Evolutionary conservation across 2,797 vertebrate genomes (phyloP).

Genomic region (Valencia hispanica): DNA sequence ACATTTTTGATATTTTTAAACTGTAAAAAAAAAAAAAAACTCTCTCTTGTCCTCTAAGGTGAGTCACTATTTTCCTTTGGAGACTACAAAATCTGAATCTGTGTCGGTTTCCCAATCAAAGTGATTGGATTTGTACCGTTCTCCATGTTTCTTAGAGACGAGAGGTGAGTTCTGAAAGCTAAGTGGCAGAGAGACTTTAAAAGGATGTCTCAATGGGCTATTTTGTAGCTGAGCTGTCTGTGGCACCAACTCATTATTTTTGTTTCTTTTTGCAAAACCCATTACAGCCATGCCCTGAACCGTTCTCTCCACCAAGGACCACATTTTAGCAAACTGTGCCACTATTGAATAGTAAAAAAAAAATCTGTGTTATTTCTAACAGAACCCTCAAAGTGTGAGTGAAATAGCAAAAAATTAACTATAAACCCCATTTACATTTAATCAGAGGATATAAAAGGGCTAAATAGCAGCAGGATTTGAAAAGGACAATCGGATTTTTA

Average conservation of each 20-base stretch:
- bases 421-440: conserved; percentile 23
- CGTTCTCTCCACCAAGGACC: not conserved
- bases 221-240: conserved; percentile 6
- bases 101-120: not conserved
- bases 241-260: not conserved
- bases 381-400: not conserved
- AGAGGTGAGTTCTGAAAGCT: not conserved
- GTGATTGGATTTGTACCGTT: not conserved
- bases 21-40: not conserved
- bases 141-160: not conserved
- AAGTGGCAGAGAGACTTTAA: not conserved
- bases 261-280: conserved; percentile 6
- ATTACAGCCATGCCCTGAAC: not conserved
- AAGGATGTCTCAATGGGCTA: not conserved
- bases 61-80: not conserved
- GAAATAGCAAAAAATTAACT: conserved; percentile 12
- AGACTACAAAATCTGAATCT: not conserved
- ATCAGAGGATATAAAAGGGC: conserved; percentile 10
- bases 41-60: not conserved
- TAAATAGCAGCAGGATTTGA: conserved; percentile 16
- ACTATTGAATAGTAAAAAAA: not conserved
- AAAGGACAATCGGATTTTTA: conserved; percentile 13
- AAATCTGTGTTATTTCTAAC: not conserved
- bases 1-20: not conserved
- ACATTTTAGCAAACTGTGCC: not conserved